Evolutionary conservation across 2,797 vertebrate genomes (phyloP).

Genomic region (Parauchenoglanis ngamensis): DNA sequence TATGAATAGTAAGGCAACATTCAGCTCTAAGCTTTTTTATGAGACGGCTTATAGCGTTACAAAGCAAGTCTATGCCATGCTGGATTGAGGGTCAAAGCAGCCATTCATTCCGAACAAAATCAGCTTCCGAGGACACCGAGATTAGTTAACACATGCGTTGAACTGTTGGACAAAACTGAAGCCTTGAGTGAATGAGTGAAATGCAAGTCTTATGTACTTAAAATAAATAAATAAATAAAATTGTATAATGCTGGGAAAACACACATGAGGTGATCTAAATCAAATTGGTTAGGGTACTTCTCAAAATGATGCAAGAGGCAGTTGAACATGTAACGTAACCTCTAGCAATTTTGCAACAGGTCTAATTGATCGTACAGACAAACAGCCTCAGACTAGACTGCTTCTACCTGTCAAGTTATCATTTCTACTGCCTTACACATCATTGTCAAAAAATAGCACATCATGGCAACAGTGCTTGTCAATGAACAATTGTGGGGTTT

Average conservation of each 20-base stretch:
- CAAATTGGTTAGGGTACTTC: not conserved
- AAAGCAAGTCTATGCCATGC: constrained; percentile 31
- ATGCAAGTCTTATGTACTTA: not conserved
- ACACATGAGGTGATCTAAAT: not conserved
- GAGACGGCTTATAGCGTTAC: not conserved
- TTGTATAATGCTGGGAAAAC: constrained; percentile 40
- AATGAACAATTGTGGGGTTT: constrained; percentile 16
- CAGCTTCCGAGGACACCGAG: not conserved
- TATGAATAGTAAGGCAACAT: not conserved
- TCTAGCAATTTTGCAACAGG: not conserved
- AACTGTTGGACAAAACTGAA: not conserved
- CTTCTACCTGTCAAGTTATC: not conserved
- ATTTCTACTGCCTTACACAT: constrained; percentile 70
- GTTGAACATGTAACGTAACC: constrained; percentile 64
- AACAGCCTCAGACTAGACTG: not conserved
- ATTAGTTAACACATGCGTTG: constrained; percentile 27
- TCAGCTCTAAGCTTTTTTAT: not conserved
- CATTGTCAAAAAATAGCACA: constrained; percentile 59
- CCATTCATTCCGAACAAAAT: constrained; percentile 26
- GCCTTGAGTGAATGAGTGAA: not conserved
- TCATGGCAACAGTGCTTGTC: constrained; percentile 51
- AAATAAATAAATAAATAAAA: not conserved
- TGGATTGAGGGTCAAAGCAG: constrained; percentile 26
- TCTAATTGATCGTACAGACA: not conserved
- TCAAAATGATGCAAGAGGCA: constrained; percentile 63